Evolutionary conservation across 2,113 vertebrate species (phyloP), one percentile per base, ranked within the genome.

Genomic region (Chlamydotis undulata): DNA sequence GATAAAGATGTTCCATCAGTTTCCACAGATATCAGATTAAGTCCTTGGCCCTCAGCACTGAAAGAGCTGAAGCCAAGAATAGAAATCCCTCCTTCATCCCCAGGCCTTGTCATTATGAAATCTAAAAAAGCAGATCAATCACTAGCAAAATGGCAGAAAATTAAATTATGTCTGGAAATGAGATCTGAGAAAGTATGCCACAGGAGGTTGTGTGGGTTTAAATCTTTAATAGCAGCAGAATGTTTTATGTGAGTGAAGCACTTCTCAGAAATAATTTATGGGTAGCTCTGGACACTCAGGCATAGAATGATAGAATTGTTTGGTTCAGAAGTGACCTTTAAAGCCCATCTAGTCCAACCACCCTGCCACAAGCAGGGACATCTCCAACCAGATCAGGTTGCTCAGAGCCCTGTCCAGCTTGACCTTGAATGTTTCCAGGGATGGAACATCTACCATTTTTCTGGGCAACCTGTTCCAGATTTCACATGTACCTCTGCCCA

Each of bases 101-200:
- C 17, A 52, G 76, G 12, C 41, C 41, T 82, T 83, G 84, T 23
- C 55, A 78, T 17, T 31, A 33, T 29, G 52, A 88, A 96, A 96
- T 88, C 56, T 88, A 92, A 92, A 87, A 83, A 90, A 52, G 68
- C 50, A 90, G 71, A 92, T 74, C 68, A 92, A 89, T 95, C 76
- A 49, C 60, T 56, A 55, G 41, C 53, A 67, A 68, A 93, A 59
- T 61, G 49, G 18, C 52, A 86, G 75, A 57, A 88, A 94, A 95
- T 94, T 87, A 77, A 95, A 80, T 94, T 90, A 90, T 33, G 7
- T 28, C 64, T 77, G 93, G 81, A 94, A 95, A 96, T 77, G 59
- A 81, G 68, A 87, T 89, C 80, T 93, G 65, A 94, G 69, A 68
- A 91, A 91, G 73, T 45, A 21, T 78, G 60, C 31, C 64, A 33